phyloP scores from a whole-genome alignment of 2,888 invertebrate species.

The Choreutis nemorana region DNA sequence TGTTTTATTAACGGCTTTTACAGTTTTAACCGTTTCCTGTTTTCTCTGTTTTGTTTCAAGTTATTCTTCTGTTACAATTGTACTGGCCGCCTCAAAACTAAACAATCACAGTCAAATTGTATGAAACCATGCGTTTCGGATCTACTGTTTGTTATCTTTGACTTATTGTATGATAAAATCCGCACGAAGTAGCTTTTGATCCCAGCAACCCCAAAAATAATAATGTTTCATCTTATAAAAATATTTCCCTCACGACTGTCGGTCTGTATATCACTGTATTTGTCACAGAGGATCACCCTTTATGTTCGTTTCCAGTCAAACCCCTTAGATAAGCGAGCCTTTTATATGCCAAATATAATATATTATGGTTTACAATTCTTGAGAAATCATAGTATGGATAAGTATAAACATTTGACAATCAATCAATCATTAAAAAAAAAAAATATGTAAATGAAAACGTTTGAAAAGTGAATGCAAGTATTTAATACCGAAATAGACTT shows the following conservation, averaged over 20 bases:
- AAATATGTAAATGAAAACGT: conserved; percentile 1
- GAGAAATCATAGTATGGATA: conserved; percentile 34
- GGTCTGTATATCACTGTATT: conserved; percentile 65
- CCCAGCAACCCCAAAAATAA: conserved; percentile 61
- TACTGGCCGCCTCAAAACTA: no score
- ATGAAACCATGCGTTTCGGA: no score
- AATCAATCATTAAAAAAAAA: neutral
- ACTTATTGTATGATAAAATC: no score
- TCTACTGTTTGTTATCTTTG: no score
- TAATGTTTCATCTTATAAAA: conserved; percentile 68
- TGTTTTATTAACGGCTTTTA: conserved; percentile 61
- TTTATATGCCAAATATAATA: conserved; percentile 68
- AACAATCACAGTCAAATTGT: no score
- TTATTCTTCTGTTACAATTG: no score
- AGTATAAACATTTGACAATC: conserved; percentile 7
- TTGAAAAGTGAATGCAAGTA: no score
- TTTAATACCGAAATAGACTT: no score
- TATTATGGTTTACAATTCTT: conserved; percentile 64
- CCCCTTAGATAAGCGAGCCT: conserved; percentile 68
- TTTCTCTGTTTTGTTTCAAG: no score
- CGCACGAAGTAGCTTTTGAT: conserved; percentile 49
- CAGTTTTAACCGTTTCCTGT: conserved; percentile 58
- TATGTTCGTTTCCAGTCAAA: conserved; percentile 67
- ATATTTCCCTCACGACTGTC: conserved; percentile 65
- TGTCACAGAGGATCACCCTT: conserved; percentile 68